Conservation (phyloP, 2,888 invertebrate genomes). For the Lasius platythorax region DNA sequence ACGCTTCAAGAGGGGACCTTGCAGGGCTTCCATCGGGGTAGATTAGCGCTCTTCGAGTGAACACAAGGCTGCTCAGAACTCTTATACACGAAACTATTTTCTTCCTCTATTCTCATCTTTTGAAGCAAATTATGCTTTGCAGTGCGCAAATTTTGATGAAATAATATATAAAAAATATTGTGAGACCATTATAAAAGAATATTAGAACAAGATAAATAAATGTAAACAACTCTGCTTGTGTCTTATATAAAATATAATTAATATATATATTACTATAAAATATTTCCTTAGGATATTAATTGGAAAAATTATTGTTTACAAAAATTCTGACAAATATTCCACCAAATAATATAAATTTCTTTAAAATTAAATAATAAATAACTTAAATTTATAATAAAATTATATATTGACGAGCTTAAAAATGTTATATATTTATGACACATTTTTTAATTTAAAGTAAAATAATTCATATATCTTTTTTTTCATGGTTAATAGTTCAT, state of each 20-base stretch:
- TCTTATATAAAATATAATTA: slow-evolving; percentile 1
- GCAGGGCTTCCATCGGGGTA: slow-evolving; percentile 80
- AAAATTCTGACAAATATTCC: neutral
- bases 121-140: neutral
- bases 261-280: slow-evolving; percentile 8
- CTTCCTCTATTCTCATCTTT: slow-evolving; percentile 12
- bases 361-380: neutral
- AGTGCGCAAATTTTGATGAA: neutral
- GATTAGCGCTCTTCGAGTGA: slow-evolving; percentile 80
- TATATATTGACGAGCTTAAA: neutral
- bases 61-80: slow-evolving; percentile 56
- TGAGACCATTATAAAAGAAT: neutral
- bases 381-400: neutral
- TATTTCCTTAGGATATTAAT: neutral
- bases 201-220: neutral
- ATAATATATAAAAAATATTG: neutral
- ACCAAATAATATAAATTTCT: neutral
- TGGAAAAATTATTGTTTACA: neutral
- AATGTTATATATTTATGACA: neutral
- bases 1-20: slow-evolving; percentile 76
- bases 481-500: neutral
- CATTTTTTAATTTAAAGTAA: neutral
- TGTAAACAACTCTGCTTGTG: neutral
- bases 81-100: slow-evolving; percentile 17
- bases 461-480: neutral